Evolutionary conservation across 1,140 invertebrate species (phyloP), one percentile per base, ranked within the genome.

Genomic region (Magallana gigas): DNA sequence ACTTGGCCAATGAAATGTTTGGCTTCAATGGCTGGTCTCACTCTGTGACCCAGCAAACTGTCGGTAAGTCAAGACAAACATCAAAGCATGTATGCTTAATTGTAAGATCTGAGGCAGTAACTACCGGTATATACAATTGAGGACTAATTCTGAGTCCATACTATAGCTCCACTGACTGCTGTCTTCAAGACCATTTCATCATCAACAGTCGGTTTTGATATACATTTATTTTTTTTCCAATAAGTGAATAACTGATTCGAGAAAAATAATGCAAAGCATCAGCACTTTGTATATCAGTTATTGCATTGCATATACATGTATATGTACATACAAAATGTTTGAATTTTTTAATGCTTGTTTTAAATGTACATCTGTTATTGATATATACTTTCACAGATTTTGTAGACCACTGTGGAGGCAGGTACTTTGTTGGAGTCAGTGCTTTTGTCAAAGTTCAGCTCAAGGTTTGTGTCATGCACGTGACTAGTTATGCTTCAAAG

Each of bases 21-120:
- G 95, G 95, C 12, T 95, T 95, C 90, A 95, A 95, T 94, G 95
- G 95, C n/a, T 95, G 95, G 95, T 95, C 95, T 48, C 95, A 95
- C 88, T 94, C 94, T 57, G 93, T 95, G 14, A 94, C 94, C 8
- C 90, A 94, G 60, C 95, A 95, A 82, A 95, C 94, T 81, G 94
- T 95, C 86, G 95, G 94, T 94, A 91, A 91, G 88, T 56, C 1
- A 16, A 23, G 7, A 23, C 36, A 36, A 16, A 14, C 62, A 14
- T 64, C 36, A 48, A 48, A 48, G 36, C 36, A 48, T 48, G 36
- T 48, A 48, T 48, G 3, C 36, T 0, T 48, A 48, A 48, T 48
- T 48, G 0, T 48, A 48, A 48, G 36, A 48, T 48, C 36, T 48
- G 5, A 2, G 3, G 36, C 36, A 48, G 36, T 48, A 48, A 48